Evolutionary conservation across 1,140 invertebrate genomes (phyloP).

Genomic region (Trichonephila inaurata): DNA sequence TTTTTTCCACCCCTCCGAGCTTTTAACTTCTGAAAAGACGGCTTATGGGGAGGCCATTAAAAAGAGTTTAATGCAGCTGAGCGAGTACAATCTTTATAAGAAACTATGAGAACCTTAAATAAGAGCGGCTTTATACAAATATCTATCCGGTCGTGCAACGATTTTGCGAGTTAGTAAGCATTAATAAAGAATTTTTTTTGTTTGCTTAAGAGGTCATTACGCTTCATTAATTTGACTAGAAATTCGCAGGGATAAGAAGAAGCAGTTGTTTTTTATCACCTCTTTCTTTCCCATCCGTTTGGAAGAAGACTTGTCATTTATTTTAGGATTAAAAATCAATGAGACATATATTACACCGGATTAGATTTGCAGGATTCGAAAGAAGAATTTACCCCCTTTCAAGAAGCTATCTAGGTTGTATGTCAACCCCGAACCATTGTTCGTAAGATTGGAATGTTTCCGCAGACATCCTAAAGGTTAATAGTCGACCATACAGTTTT

Average conservation of each 20-base stretch:
- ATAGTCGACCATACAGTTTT: too few relatives aligned
- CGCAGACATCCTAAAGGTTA: too few relatives aligned
- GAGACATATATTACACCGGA: neutral
- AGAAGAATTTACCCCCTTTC: too few relatives aligned
- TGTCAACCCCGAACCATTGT: too few relatives aligned
- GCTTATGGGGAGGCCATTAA: slow-evolving; percentile 38
- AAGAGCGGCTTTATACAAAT: neutral
- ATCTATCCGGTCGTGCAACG: slow-evolving; percentile 2
- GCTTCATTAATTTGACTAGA: slow-evolving; percentile 32
- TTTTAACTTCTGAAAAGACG: neutral
- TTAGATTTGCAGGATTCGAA: neutral
- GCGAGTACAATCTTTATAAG: neutral
- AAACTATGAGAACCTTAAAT: slow-evolving; percentile 14
- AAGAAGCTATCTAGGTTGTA: too few relatives aligned
- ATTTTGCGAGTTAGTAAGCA: slow-evolving; percentile 4
- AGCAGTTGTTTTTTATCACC: neutral
- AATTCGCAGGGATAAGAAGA: slow-evolving; percentile 10
- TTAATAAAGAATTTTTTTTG: slow-evolving; percentile 12
- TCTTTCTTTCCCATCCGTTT: neutral
- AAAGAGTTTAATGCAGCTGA: slow-evolving; percentile 54
- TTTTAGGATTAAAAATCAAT: slow-evolving; percentile 36
- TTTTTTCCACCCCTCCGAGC: neutral
- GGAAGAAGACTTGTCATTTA: neutral
- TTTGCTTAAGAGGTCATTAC: neutral
- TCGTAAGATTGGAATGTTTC: too few relatives aligned